Conservation (phyloP, 1,140 invertebrate species). For the Octopus sinensis region DNA sequence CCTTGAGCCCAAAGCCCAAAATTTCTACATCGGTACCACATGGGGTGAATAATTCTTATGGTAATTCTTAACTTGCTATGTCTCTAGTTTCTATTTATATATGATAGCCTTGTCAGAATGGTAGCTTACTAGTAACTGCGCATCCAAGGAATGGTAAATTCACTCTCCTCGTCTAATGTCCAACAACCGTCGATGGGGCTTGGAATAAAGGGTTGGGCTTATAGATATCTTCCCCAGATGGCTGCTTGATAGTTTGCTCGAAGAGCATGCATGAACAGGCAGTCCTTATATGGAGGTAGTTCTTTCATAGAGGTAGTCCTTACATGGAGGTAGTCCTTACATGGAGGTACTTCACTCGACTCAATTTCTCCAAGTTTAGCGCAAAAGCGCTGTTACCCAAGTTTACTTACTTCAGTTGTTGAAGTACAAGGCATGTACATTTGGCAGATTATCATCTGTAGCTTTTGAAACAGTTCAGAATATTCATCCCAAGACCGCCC, state of each 20-base stretch:
- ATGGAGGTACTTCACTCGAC: background rate
- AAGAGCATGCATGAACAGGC: slow-evolving; percentile 19
- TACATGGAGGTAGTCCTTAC: background rate
- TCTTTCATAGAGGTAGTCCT: no score
- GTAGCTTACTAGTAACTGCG: background rate
- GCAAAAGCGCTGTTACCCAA: background rate
- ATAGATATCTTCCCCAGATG: background rate
- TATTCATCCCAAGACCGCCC: background rate
- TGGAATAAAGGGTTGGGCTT: background rate
- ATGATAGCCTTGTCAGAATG: background rate
- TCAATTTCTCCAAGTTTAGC: background rate
- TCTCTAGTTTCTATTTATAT: background rate
- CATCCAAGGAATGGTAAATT: background rate
- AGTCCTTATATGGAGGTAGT: slow-evolving; percentile 21
- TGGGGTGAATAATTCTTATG: background rate
- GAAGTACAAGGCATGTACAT: background rate
- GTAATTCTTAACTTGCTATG: background rate
- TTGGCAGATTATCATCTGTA: background rate
- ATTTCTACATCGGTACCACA: background rate
- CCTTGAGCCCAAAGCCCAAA: background rate
- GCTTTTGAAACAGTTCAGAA: background rate
- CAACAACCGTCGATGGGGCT: background rate
- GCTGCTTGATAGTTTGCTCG: slow-evolving; percentile 3
- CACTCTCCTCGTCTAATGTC: background rate
- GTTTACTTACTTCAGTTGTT: background rate